A percentile compares a stretch with the other conserved stretches of the same genome.
phyloP scores from a whole-genome alignment of 2,797 vertebrate genomes.

The Eulemur coronatus region DNA sequence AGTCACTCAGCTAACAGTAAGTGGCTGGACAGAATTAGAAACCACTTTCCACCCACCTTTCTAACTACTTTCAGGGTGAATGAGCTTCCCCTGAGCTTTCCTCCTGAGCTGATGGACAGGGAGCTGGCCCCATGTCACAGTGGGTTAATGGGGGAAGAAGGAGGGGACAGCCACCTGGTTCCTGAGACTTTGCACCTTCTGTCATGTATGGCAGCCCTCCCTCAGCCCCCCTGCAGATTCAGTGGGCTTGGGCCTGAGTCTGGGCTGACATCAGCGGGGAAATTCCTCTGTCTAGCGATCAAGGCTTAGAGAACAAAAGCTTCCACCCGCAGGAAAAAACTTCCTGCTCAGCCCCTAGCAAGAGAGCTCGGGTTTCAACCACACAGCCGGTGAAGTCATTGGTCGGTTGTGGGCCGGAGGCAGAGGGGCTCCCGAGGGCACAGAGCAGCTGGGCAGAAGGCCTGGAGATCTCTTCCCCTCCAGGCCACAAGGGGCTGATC shows the following conservation, averaged over 20 bases:
- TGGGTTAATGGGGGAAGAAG: not conserved
- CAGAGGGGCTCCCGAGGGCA: not conserved
- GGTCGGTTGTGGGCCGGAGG: not conserved
- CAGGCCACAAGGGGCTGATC: not conserved
- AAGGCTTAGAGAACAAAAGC: conserved; percentile 72
- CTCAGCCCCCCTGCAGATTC: not conserved
- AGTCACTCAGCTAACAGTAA: not conserved
- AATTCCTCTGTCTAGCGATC: conserved; percentile 63
- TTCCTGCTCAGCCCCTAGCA: conserved; percentile 59
- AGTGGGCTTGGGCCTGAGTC: not conserved
- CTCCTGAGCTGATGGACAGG: not conserved
- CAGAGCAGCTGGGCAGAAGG: not conserved
- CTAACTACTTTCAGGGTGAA: not conserved
- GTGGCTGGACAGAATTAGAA: not conserved
- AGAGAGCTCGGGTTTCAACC: conserved; percentile 58
- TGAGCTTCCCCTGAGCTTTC: not conserved
- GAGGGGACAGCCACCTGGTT: not conserved
- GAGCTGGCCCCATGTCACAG: not conserved
- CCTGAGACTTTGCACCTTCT: not conserved
- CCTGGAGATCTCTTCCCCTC: not conserved
- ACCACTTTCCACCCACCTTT: not conserved
- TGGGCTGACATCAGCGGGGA: conserved; percentile 53
- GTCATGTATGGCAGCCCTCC: not conserved
- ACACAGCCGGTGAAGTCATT: conserved; percentile 63
- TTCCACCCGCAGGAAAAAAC: conserved; percentile 53